Percentiles rank a stretch among this genome's conserved stretches.
Evolutionary conservation across 1,140 invertebrate species (phyloP).

Genomic region (Penaeus chinensis): DNA sequence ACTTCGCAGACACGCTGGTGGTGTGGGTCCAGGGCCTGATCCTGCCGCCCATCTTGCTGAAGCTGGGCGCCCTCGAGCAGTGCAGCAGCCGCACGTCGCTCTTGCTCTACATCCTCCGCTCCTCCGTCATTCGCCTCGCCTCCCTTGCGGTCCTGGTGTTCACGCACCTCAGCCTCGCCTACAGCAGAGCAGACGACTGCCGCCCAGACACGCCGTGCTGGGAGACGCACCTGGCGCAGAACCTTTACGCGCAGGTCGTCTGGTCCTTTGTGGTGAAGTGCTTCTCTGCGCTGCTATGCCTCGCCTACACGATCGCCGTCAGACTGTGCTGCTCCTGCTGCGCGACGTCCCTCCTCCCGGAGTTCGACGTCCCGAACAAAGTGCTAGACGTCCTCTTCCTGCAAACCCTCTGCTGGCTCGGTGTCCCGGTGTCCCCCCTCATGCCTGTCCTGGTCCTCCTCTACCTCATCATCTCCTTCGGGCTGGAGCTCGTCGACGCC

Average conservation of each 20-base stretch:
- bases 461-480: conserved; percentile 5
- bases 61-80: conserved; percentile 37
- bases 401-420: conserved; percentile 43
- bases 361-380: conserved; percentile 39
- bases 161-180: conserved; percentile 22
- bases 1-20: conserved; percentile 35
- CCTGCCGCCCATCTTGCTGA: conserved; percentile 12
- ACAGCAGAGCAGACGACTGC: neutral
- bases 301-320: conserved; percentile 23
- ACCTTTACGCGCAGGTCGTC: conserved; percentile 42
- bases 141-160: conserved; percentile 35
- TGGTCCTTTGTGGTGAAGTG: conserved; percentile 37
- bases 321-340: conserved; percentile 6
- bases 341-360: neutral
- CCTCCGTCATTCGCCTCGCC: conserved; percentile 7
- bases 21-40: conserved; percentile 34
- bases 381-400: conserved; percentile 35
- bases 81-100: conserved; percentile 35
- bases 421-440: conserved; percentile 39
- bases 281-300: neutral
- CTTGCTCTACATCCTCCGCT: conserved; percentile 47
- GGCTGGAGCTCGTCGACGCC: conserved; percentile 28
- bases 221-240: conserved; percentile 41
- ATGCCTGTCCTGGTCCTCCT: conserved; percentile 31
- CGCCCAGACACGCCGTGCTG: conserved; percentile 27